These are phyloP conservation scores for Umimayanthus kanabou DNA, from an alignment of 92 coral and sea anemone species.

Conservation along the genomic window DNA sequence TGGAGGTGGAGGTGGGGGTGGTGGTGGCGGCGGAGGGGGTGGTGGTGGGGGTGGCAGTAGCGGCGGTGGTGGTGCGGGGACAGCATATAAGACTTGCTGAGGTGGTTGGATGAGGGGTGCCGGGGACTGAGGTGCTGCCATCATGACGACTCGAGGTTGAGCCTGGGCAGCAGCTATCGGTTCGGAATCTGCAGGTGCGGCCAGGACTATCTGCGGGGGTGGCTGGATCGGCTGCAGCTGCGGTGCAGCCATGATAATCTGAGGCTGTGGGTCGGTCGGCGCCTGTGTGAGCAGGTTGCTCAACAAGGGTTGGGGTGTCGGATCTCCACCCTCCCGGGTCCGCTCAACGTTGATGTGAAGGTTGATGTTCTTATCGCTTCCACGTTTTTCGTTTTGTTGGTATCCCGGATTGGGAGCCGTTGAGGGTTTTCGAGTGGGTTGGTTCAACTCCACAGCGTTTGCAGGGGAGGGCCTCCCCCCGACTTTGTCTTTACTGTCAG, in stretches of 20 bases:
- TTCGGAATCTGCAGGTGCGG: constrained; percentile 7
- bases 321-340: background rate
- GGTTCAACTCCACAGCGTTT: background rate
- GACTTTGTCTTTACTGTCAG: constrained; percentile 4
- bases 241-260: constrained; percentile 17
- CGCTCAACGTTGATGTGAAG: constrained; percentile 19
- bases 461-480: background rate
- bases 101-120: background rate
- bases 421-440: constrained; percentile 30
- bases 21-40: background rate
- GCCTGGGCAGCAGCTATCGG: constrained; percentile 16
- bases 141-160: constrained; percentile 30
- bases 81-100: constrained; percentile 24
- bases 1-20: too few species aligned
- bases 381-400: constrained; percentile 24
- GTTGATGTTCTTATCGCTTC: constrained; percentile 26
- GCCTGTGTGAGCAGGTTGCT: background rate
- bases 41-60: background rate
- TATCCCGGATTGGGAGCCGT: constrained; percentile 36
- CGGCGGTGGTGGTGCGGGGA: background rate
- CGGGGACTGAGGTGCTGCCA: constrained; percentile 21
- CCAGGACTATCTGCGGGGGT: constrained; percentile 16
- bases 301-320: constrained; percentile 14
- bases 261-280: background rate
- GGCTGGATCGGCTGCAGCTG: constrained; percentile 18